Evolutionary conservation across 2,888 invertebrate species (phyloP), one percentile per base, ranked within the genome.

Genomic region (Aphodius sticticus): DNA sequence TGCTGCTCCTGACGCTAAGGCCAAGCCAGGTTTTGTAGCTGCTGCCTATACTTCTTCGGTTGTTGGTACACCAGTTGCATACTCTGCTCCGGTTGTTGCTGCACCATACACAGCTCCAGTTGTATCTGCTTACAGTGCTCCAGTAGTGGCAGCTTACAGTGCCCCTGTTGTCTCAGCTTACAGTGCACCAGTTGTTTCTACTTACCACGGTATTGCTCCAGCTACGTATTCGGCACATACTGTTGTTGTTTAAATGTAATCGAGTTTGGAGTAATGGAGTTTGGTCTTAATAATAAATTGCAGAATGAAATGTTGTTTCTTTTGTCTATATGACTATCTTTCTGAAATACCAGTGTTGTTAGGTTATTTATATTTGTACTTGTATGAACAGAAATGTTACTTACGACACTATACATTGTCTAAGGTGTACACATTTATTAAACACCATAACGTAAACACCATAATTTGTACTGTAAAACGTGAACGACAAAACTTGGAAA

Each of bases 111-210:
- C 84, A 12, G 78, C 81, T 69, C 72, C 76, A 15, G 76, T 75
- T 16, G 76, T 76, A 26, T 70, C 76, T 37, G 38, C n/a, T 69
- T 77, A 77, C 37, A 16, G 70, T 69, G 69, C 77, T 12, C 77
- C 77, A 6, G 69, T 69, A 15, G 69, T 77, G 9, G 69, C 78
- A 12, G 74, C 78, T 16, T 76, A 76, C 6, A 79, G 84, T n/a
- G 78, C 81, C 26, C 72, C 78, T 12, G 76, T 76, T 16, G 76
- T 77, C 16, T 78, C 76, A 38, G 78, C 77, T 38, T 81, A 86
- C 72, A 88, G 88, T 16, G 87, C 88, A 2, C 89, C 89, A 9
- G 87, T 86, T 78, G 82, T 83, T 69, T 81, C 83, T 69, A 53
- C 76, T 69, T 79, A 79, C 53, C 74, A 74, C 26, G 72, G 72